Conservation (phyloP, 2,888 invertebrate species). For the Cryptocephalus moraei region DNA sequence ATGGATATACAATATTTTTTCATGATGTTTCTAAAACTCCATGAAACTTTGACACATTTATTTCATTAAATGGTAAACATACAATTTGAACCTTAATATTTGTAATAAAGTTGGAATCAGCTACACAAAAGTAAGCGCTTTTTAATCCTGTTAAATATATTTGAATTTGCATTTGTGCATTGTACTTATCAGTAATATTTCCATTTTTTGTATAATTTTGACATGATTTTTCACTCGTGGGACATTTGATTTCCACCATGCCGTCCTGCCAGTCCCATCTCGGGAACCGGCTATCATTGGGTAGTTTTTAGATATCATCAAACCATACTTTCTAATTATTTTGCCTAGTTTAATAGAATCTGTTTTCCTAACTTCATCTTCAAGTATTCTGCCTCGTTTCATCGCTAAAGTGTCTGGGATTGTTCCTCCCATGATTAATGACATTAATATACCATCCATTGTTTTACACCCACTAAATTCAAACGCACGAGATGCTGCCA, state of each 20-base stretch:
- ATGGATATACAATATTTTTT: neutral
- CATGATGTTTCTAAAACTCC: neutral
- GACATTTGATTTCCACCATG: slow-evolving; percentile 13
- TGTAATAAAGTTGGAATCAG: neutral
- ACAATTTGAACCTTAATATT: slow-evolving; percentile 1
- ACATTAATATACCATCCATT: slow-evolving; percentile 1
- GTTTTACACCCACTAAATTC: neutral
- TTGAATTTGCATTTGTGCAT: slow-evolving; percentile 12
- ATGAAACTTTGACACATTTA: neutral
- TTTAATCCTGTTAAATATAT: slow-evolving; percentile 6
- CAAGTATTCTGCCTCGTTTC: slow-evolving; percentile 3
- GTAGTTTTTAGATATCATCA: slow-evolving; percentile 4
- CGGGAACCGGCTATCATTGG: slow-evolving; percentile 1
- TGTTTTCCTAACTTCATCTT: slow-evolving; percentile 5
- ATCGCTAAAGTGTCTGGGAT: slow-evolving; percentile 6
- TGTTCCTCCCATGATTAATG: neutral
- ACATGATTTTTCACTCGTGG: slow-evolving; percentile 7
- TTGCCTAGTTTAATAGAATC: neutral
- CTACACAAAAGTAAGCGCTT: slow-evolving; percentile 5
- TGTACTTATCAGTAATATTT: slow-evolving; percentile 7
- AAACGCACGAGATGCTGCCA: slow-evolving; percentile 19
- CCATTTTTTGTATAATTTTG: slow-evolving; percentile 8
- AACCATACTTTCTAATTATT: slow-evolving; percentile 3
- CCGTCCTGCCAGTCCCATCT: slow-evolving; percentile 11
- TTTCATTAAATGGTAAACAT: neutral